Base-by-base conservation (phyloP, 2,113 vertebrate species). In the Ctenodactylus gundi region DNA sequence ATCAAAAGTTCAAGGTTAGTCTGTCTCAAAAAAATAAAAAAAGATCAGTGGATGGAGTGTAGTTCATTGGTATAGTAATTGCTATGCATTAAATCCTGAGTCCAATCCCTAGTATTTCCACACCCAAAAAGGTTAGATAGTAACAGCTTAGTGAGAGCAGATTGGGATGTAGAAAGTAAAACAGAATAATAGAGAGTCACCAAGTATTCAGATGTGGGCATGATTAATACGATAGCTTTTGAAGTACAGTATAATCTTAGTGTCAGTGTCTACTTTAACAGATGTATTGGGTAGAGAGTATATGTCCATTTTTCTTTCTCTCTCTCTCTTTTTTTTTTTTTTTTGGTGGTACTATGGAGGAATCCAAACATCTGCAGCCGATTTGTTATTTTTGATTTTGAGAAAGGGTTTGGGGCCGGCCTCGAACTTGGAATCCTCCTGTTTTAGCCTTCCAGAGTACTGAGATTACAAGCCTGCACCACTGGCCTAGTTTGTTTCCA, bases 61-160 rank as follows among this genome's bases (percentile, higher is more conserved):
- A 49, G 44, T 14, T 73, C 25, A 46, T 41, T 46, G 44, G 6
- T 18, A 34, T 36, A 49, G 44, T 3, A 17, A 7, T 51, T 75
- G 31, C 29, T 23, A 11, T 20, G 34, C 15, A 20, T 34, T 41
- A 49, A 14, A 21, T 75, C 17, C 29, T 75, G 44, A 49, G 29
- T 75, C 49, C 15, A 75, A 75, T 51, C 46, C 7, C 44, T 17
- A 34, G 44, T 75, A 20, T n/a, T 80, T n/a, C 21, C 27, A 9
- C 17, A 87, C 53, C 88, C 46, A 62, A 67, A 18, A 51, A 51
- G 78, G 44, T 67, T 75, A 85, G 41, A 34, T 93, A 84, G 49
- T 86, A 93, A 80, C 70, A 85, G n/a, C 18, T 90, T 94, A 73
- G 58, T 93, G 90, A 90, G 65, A 92, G 57, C 55, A 90, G 29